Percentiles rank a stretch among this genome's conserved stretches.
Conservation (phyloP, 2,888 invertebrate species). For the Nephrotoma guestfalica region DNA sequence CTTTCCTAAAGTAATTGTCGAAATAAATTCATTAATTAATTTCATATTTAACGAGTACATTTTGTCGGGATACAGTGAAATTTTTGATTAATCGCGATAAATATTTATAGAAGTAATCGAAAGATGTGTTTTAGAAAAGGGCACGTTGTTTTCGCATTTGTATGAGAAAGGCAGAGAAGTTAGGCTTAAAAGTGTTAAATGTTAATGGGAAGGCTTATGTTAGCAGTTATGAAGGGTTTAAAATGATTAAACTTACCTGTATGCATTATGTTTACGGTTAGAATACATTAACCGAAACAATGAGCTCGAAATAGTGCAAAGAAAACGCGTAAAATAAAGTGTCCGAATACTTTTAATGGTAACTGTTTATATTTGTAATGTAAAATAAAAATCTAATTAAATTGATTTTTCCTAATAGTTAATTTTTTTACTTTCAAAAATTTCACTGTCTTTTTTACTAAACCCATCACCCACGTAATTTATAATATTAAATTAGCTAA, state of each 20-base stretch:
- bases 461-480: not conserved
- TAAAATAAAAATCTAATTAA: not conserved
- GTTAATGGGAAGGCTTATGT: not conserved
- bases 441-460: not conserved
- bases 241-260: not conserved
- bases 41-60: not conserved
- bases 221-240: not conserved
- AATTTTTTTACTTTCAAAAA: not conserved
- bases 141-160: not conserved
- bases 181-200: not conserved
- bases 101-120: not conserved
- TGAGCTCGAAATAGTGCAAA: not conserved
- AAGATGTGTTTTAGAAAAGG: not conserved
- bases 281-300: not conserved
- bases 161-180: not conserved
- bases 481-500: not conserved
- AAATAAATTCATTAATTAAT: not conserved
- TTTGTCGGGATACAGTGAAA: not conserved
- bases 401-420: not conserved
- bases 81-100: not conserved
- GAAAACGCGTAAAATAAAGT: not conserved
- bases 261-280: not conserved
- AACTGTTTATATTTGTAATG: not conserved
- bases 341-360: not conserved
- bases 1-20: slow-evolving; percentile 44